phyloP scores from a whole-genome alignment of 2,797 vertebrate genomes.

The Pangasius sanitwongsei region DNA sequence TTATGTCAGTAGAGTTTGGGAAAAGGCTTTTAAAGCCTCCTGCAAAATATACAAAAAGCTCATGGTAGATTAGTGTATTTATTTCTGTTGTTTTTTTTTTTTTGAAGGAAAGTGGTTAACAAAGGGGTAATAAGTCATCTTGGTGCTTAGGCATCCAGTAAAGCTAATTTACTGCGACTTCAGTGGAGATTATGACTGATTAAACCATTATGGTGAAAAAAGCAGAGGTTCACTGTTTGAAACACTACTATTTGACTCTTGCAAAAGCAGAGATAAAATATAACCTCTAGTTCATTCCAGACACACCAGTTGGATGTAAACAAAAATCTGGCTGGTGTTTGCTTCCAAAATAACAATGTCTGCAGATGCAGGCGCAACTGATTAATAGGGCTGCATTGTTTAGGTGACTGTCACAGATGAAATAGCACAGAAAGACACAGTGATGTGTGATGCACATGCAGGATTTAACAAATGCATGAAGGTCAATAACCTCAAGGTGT shows the following conservation, averaged over 20 bases:
- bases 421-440: slow-evolving; percentile 22
- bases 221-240: neutral
- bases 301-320: slow-evolving; percentile 57
- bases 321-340: slow-evolving; percentile 59
- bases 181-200: slow-evolving; percentile 36
- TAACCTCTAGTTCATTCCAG: slow-evolving; percentile 21
- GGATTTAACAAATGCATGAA: slow-evolving; percentile 7
- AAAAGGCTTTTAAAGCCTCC: slow-evolving; percentile 9
- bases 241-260: slow-evolving; percentile 48
- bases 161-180: slow-evolving; percentile 26
- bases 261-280: slow-evolving; percentile 44
- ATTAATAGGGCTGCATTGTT: slow-evolving; percentile 51
- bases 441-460: neutral
- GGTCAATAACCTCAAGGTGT: slow-evolving; percentile 24
- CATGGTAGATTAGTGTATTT: neutral
- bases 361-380: slow-evolving; percentile 46
- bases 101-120: slow-evolving; percentile 8
- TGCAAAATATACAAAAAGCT: slow-evolving; percentile 1
- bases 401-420: slow-evolving; percentile 38
- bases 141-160: neutral
- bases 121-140: neutral
- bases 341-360: slow-evolving; percentile 61
- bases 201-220: slow-evolving; percentile 26
- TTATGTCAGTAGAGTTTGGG: neutral
- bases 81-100: neutral